Percentiles rank a stretch among this genome's conserved stretches.
These are phyloP conservation scores for Microcebus lehilahytsara DNA, from an alignment of 2,113 vertebrate genomes.

Conservation along the genomic window DNA sequence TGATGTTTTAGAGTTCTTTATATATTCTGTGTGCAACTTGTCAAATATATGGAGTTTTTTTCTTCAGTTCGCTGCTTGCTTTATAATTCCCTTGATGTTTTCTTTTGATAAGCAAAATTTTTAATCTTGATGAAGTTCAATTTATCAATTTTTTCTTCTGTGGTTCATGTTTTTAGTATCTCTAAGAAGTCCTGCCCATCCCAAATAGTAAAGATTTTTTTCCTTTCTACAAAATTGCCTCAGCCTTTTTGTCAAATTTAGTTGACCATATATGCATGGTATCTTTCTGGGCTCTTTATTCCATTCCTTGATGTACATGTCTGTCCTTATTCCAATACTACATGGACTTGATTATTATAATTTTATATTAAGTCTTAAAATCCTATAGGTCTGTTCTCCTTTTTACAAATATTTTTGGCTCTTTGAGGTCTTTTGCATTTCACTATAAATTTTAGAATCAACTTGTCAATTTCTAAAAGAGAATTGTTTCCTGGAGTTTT, in stretches of 20 bases:
- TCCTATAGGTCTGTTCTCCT: not conserved
- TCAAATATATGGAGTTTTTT: not conserved
- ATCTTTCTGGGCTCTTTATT: not conserved
- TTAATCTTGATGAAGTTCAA: not conserved
- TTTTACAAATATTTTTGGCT: not conserved
- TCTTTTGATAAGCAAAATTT: not conserved
- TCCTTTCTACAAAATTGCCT: not conserved
- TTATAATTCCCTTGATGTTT: not conserved
- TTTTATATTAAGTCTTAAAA: not conserved
- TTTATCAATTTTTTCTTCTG: not conserved
- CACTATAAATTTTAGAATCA: not conserved
- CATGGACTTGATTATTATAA: not conserved
- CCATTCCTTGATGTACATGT: not conserved
- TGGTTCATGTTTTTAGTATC: not conserved
- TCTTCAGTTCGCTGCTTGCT: not conserved
- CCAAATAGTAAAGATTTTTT: not conserved
- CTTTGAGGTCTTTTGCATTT: not conserved
- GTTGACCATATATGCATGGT: not conserved
- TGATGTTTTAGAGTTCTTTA: not conserved
- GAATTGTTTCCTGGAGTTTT: not conserved
- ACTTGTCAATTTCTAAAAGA: not conserved
- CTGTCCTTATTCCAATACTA: no score
- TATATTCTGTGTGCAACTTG: not conserved
- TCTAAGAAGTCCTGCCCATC: not conserved
- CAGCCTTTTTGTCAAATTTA: not conserved